Conservation (phyloP, 2,113 vertebrate species). For the Strix uralensis region DNA sequence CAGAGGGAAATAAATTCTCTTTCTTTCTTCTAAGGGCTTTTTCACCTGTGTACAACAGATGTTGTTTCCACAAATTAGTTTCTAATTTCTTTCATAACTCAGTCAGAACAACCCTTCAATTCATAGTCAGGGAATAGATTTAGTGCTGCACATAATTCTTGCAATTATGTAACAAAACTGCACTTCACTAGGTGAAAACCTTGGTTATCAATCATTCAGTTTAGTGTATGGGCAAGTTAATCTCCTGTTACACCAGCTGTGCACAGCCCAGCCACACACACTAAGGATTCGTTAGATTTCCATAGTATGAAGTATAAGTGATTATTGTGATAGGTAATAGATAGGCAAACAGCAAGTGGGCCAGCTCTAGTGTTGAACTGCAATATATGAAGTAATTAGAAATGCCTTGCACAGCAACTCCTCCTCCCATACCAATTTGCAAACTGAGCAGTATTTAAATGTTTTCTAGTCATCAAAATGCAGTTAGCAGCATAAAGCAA, state of each 20-base stretch:
- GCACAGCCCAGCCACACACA: neutral
- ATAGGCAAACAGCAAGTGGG: neutral
- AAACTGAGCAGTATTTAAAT: neutral
- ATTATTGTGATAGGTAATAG: conserved; percentile 7
- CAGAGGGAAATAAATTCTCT: conserved; percentile 57
- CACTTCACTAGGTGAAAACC: conserved; percentile 68
- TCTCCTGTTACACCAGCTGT: conserved; percentile 68
- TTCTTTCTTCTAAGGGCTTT: conserved; percentile 42
- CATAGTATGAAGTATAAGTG: conserved; percentile 5
- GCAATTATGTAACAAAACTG: conserved; percentile 75
- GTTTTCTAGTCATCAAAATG: neutral
- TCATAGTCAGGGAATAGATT: conserved; percentile 72
- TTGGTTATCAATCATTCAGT: conserved; percentile 59
- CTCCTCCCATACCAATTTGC: neutral
- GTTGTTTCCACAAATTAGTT: conserved; percentile 76
- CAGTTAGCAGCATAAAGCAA: neutral
- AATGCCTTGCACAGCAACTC: neutral
- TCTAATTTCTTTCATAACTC: conserved; percentile 78
- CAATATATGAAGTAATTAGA: neutral
- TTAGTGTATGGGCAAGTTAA: conserved; percentile 68
- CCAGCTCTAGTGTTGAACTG: neutral
- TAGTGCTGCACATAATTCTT: conserved; percentile 64
- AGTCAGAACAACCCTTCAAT: conserved; percentile 74
- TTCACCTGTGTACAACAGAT: conserved; percentile 64
- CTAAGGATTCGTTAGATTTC: neutral